These are phyloP conservation scores for Plutomurus gul DNA, from an alignment of 1,140 invertebrate species.

Conservation along the genomic window DNA sequence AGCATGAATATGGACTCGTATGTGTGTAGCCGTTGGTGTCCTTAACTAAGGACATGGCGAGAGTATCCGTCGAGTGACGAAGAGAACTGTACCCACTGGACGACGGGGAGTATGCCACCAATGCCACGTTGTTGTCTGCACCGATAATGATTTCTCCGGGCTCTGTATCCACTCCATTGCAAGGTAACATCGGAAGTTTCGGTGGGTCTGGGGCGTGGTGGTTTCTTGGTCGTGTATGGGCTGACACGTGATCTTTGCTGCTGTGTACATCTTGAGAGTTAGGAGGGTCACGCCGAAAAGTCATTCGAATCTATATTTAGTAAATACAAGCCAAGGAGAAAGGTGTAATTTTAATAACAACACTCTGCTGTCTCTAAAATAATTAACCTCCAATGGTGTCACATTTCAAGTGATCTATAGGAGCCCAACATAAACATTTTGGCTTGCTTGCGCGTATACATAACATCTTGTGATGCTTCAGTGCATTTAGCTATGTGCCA, in stretches of 20 bases:
- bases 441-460: no score
- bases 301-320: slow-evolving; percentile 49
- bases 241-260: slow-evolving; percentile 42
- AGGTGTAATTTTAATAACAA: no score
- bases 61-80: slow-evolving; percentile 47
- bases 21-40: slow-evolving; percentile 19
- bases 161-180: slow-evolving; percentile 1
- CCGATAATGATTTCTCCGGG: slow-evolving; percentile 35
- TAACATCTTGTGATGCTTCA: no score
- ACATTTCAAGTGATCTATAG: no score
- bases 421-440: no score
- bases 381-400: no score
- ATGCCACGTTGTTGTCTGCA: slow-evolving; percentile 11
- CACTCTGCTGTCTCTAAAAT: no score
- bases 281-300: slow-evolving; percentile 48
- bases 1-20: slow-evolving; percentile 38
- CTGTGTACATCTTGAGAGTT: slow-evolving; percentile 36
- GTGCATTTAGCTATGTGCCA: no score
- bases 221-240: slow-evolving; percentile 44
- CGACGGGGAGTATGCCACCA: slow-evolving; percentile 45
- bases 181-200: background rate
- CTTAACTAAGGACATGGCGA: slow-evolving; percentile 12
- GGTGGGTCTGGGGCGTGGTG: slow-evolving; percentile 50
- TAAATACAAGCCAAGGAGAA: background rate
- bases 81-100: slow-evolving; percentile 52